Percentiles rank a stretch among this genome's conserved stretches.
phyloP scores from a whole-genome alignment of 2,888 invertebrate genomes.

The Dolomedes plantarius region DNA sequence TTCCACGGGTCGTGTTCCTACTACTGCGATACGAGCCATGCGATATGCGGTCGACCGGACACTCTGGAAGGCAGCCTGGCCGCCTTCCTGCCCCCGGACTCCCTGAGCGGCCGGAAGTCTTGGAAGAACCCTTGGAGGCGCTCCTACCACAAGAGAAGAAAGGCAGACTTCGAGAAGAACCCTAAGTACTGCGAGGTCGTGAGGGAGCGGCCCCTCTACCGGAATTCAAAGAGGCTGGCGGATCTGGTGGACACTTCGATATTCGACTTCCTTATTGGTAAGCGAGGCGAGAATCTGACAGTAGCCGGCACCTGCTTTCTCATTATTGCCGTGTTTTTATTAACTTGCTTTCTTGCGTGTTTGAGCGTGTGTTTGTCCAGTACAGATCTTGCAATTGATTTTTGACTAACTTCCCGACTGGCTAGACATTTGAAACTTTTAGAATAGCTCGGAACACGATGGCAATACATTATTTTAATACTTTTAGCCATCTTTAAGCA shows the following conservation, averaged over 20 bases:
- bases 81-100: slow-evolving; percentile 90
- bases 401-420: no score
- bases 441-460: no score
- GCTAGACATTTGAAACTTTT: no score
- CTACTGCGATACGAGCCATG: slow-evolving; percentile 82
- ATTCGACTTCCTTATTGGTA: slow-evolving; percentile 95
- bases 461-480: no score
- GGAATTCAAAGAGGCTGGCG: slow-evolving; percentile 90
- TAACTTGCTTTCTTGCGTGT: no score
- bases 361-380: no score
- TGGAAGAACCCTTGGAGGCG: slow-evolving; percentile 78
- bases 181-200: slow-evolving; percentile 93
- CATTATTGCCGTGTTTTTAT: no score
- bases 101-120: slow-evolving; percentile 90
- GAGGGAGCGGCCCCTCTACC: slow-evolving; percentile 90
- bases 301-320: no score
- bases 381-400: no score
- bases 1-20: slow-evolving; percentile 82
- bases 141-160: slow-evolving; percentile 96
- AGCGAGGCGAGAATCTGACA: no score
- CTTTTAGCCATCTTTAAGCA: no score
- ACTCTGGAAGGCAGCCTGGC: slow-evolving; percentile 96
- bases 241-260: slow-evolving; percentile 98
- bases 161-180: slow-evolving; percentile 98
- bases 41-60: slow-evolving; percentile 96